Evolutionary conservation across 2,113 vertebrate genomes (phyloP), one percentile per base, ranked within the genome.

Genomic region (Solea senegalensis): DNA sequence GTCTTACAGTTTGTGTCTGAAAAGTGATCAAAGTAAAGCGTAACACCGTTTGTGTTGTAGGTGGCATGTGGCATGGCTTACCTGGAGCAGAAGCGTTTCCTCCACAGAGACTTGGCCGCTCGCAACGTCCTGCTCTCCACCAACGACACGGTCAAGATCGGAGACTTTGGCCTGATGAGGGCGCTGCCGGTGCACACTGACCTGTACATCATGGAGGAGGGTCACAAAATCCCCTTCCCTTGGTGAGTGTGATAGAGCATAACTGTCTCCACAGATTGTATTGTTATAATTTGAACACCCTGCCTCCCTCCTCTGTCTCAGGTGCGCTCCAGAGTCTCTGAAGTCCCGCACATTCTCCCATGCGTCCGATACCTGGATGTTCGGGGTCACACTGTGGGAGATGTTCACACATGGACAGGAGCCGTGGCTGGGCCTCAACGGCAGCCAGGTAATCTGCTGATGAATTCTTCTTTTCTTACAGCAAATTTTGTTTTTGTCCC

Each of bases 391-490:
- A 0, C 81, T 99, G 50, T 99, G 98, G 97, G 98, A 99, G 90
- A 99, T 99, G 98, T 99, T 98, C 89, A 98, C 96, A 11, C 97
- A 99, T 0, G 98, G 98, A 43, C 97, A 98, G 85, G 98, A 99
- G 83, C 98, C 98, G 7, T 99, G 98, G 97, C 87, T 96, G 2
- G 97, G 97, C 74, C 96, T 99, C 3, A 98, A 97, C 0, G 97
- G 98, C 59, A 99, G 97, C 82, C 98, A 99, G 95, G 98, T 41
- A 46, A 5, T 48, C 14, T 14, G 10, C 12, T 1, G 45, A 11
- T 48, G 21, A 21, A 21, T 21, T 21, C 21, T 21, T 21, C 1
- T 21, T 21, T 21, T 21, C 21, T 21, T 21, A 21, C 21, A 21
- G 21, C 21, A 21, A 21, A 21, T 21, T 21, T 21, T 21, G n/a